Evolutionary conservation across 2,797 vertebrate species (phyloP), one percentile per base, ranked within the genome.

Genomic region (Cyclopterus lumpus): DNA sequence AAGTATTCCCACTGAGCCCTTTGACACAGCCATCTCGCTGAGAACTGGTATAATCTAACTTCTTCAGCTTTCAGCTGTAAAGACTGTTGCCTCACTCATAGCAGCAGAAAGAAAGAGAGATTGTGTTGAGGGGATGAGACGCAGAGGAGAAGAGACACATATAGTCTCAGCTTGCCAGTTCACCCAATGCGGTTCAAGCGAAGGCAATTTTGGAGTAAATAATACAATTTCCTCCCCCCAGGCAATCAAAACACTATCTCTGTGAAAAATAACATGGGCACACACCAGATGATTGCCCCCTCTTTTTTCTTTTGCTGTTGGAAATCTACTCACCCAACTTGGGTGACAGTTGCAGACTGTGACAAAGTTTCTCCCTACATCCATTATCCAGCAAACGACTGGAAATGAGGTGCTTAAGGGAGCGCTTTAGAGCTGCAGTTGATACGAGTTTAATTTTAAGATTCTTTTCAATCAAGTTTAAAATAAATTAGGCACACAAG

Each of bases 241-340:
- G 88, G 90, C 87, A 92, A 94, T 94, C 91, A 93, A 89, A 95
- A 91, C 88, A 89, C 91, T 80, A 92, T 94, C 89, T 93, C 76
- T 86, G 86, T 89, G 89, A 93, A 92, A 86, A 89, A 92, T 90
- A 88, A 89, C 88, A 88, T 75, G 79, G 60, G 75, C 76, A 73
- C 85, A 84, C 77, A 76, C 75, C 70, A 88, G 75, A 93, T 91
- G 89, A 94, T 93, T 93, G 91, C 72, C 75, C 74, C 36, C 14
- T 15, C 8, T 15, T 30, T 69, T 88, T 85, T 85, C 42, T 87
- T 62, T 80, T 55, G 6, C 77, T 72, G 28, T 49, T 10, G 42
- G 59, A 83, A 89, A 81, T 85, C 58, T 65, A 77, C 70, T 89
- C 79, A 67, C 73, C 71, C 55, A 79, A 71, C 80, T 79, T 76